Conservation (phyloP, 2,797 vertebrate species). For the Pagetopsis macropterus region DNA sequence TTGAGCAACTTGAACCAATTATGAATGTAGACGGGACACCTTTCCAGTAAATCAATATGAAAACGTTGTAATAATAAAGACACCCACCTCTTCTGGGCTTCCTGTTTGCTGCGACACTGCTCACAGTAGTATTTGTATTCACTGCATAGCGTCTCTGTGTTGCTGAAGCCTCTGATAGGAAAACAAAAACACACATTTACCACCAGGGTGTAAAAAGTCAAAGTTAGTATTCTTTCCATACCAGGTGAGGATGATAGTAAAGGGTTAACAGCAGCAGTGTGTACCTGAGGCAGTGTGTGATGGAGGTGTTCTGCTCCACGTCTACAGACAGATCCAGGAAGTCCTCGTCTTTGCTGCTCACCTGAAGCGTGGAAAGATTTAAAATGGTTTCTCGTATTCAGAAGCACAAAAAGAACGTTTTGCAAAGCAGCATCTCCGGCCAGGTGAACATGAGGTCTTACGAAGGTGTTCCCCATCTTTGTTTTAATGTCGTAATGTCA, state of each 20-base stretch:
- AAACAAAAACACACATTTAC: neutral
- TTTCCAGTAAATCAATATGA: too few relatives aligned
- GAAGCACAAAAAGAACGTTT: too few relatives aligned
- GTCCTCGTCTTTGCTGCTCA: conserved; percentile 96
- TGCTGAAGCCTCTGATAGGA: conserved; percentile 89
- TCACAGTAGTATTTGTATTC: conserved; percentile 99
- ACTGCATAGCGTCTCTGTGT: conserved; percentile 97
- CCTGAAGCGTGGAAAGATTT: conserved; percentile 71
- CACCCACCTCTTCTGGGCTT: conserved; percentile 89
- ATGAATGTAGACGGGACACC: too few relatives aligned
- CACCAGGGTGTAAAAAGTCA: too few relatives aligned
- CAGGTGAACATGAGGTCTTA: neutral
- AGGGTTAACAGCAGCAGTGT: too few relatives aligned
- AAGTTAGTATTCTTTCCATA: too few relatives aligned
- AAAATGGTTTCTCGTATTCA: too few relatives aligned
- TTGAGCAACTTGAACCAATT: too few relatives aligned
- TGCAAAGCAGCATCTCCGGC: too few relatives aligned
- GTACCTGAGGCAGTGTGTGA: conserved; percentile 93
- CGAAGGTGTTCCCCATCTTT: neutral
- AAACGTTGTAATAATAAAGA: neutral
- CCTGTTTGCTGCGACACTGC: conserved; percentile 98
- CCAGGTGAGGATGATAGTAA: neutral
- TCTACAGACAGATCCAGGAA: conserved; percentile 94
- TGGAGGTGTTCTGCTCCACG: conserved; percentile 94
- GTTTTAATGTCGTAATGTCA: too few relatives aligned